Evolutionary conservation across 2,797 vertebrate genomes (phyloP).

Genomic region (Bucorvus abyssinicus): DNA sequence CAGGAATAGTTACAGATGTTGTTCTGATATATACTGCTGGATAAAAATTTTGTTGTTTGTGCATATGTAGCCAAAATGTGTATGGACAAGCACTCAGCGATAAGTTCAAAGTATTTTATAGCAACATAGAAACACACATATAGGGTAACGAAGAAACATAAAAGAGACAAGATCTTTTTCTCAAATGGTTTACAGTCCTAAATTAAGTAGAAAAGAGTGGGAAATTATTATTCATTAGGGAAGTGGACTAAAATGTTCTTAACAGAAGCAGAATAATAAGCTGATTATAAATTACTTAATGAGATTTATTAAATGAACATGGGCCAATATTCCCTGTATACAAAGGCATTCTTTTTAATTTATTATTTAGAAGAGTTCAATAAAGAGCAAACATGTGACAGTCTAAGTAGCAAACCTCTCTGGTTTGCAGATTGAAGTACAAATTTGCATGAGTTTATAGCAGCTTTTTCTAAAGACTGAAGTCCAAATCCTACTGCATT

Average conservation of each 20-base stretch:
- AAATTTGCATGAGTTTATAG: background rate
- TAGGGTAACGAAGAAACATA: background rate
- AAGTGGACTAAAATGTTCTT: constrained; percentile 39
- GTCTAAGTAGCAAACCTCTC: constrained; percentile 15
- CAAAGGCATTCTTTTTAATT: constrained; percentile 42
- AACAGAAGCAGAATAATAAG: constrained; percentile 61
- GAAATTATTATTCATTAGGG: constrained; percentile 1
- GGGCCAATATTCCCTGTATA: constrained; percentile 42
- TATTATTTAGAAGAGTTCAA: constrained; percentile 16
- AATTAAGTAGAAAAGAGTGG: background rate
- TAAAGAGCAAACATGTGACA: constrained; percentile 34
- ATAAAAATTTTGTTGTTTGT: background rate
- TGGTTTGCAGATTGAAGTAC: background rate
- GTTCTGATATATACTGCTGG: background rate
- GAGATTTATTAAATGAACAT: constrained; percentile 63
- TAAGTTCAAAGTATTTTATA: background rate
- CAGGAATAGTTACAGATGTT: background rate
- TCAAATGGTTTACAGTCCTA: background rate
- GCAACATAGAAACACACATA: background rate
- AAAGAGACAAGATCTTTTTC: background rate
- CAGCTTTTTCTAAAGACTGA: background rate
- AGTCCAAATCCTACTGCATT: background rate
- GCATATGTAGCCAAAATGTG: background rate
- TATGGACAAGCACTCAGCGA: background rate
- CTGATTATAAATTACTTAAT: constrained; percentile 67